phyloP scores from a whole-genome alignment of 2,888 invertebrate species.

The Quadroppia sp. region DNA sequence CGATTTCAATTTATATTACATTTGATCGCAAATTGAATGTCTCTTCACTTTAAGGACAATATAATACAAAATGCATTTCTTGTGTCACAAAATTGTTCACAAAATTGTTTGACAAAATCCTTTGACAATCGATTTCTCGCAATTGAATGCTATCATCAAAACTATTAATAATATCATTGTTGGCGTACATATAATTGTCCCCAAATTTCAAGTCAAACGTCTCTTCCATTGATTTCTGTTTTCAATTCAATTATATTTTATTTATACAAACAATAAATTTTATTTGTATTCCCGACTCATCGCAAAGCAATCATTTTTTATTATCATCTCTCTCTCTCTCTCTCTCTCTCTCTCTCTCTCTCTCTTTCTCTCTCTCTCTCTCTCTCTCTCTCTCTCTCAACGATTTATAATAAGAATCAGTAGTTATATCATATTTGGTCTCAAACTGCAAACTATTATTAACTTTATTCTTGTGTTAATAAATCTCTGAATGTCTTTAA shows the following conservation, averaged over 20 bases:
- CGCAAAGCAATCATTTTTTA: background rate
- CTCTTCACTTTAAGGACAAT: conserved; percentile 24
- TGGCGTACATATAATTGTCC: background rate
- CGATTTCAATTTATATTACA: conserved; percentile 39
- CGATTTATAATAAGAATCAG: too few species aligned
- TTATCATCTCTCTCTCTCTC: background rate
- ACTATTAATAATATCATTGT: background rate
- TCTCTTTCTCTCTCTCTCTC: background rate
- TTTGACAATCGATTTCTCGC: background rate
- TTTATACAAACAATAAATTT: too few species aligned
- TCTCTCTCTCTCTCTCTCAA: too few species aligned
- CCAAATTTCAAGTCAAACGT: background rate
- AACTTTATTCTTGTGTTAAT: too few species aligned
- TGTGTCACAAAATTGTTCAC: conserved; percentile 6
- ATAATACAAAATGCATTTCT: background rate
- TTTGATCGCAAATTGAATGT: conserved; percentile 36
- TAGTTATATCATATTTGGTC: too few species aligned
- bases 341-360: background rate
- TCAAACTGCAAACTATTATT: too few species aligned
- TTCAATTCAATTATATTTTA: too few species aligned
- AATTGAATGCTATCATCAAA: background rate
- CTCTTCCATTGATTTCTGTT: conserved; percentile 2
- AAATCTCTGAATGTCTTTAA: too few species aligned
- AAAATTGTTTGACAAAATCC: background rate
- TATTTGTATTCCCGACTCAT: background rate